Percentiles rank a stretch among this genome's conserved stretches.
These are phyloP conservation scores for Coturnix japonica DNA, from an alignment of 2,113 vertebrate genomes.

Conservation along the genomic window DNA sequence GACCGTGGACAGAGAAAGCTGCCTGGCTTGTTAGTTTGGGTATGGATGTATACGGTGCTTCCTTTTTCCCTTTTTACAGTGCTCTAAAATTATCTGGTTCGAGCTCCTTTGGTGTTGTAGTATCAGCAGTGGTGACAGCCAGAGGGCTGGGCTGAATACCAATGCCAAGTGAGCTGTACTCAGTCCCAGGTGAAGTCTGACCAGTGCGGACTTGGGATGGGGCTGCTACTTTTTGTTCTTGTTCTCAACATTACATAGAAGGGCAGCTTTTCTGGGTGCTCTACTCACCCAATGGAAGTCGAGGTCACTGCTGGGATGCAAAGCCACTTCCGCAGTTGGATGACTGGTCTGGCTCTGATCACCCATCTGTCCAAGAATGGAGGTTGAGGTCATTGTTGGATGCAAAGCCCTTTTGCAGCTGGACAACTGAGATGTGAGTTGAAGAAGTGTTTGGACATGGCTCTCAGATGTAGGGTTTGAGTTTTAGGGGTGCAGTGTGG, in stretches of 20 bases:
- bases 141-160: neutral
- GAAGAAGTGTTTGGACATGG: neutral
- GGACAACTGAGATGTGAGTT: neutral
- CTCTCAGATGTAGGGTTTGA: neutral
- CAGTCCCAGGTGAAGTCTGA: neutral
- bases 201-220: neutral
- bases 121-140: neutral
- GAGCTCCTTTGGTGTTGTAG: accelerated
- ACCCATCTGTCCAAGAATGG: accelerated
- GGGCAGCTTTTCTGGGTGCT: neutral
- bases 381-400: accelerated
- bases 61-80: neutral
- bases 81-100: neutral
- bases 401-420: neutral
- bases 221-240: neutral
- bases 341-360: neutral
- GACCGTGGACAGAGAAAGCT: constrained; percentile 13
- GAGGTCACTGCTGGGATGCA: neutral
- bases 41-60: accelerated
- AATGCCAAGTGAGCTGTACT: neutral
- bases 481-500: neutral
- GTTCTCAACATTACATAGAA: accelerated
- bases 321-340: accelerated
- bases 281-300: accelerated
- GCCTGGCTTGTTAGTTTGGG: neutral